Base-by-base conservation (phyloP, 92 coral and sea anemone species). In the Metridium senile region DNA sequence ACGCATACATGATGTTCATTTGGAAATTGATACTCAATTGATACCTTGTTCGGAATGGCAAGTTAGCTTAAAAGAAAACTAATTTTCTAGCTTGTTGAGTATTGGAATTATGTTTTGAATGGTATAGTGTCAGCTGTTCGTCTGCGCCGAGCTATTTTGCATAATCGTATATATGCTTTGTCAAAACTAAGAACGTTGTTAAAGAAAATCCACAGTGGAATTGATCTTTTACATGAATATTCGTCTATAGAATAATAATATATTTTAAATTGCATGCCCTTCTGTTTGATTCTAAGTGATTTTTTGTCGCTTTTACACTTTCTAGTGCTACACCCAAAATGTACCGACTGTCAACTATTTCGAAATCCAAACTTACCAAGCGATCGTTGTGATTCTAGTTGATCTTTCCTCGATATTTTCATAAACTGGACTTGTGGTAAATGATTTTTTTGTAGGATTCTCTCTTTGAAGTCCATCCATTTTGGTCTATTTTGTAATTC, bases 351-450 rank as follows among this genome's bases (percentile, higher is more conserved):
- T 39, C 49, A 39, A 39, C 6, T 39, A 13, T 39, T 71, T 52
- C 16, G 1, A 29, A 66, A 29, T 67, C n/a, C 30, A 21, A 58
- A 65, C 82, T 77, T 27, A 77, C 82, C 82, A 11, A 28, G 66
- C 4, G 82, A 77, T 28, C 72, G 26, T 13, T 43, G 73, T 1
- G 53, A 67, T 26, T 26, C 54, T n/a, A 33, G 19, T 26, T 21
- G 47, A 1, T 77, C 74, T 65, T 66, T 54, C 82, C 74, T 66
- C 18, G 82, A 33, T 17, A 77, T 65, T 28, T 66, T 35, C 31
- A 77, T 67, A 23, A 77, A 77, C 63, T 65, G 65, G 51, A 47
- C 28, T 27, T 30, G 43, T 33, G 19, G 21, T 1, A 33, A 31
- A 18, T 9, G 1, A 21, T 1, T 23, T 28, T 39, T 1, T 10